phyloP scores from a whole-genome alignment of 1,140 invertebrate genomes.

The Hestina assimilis region DNA sequence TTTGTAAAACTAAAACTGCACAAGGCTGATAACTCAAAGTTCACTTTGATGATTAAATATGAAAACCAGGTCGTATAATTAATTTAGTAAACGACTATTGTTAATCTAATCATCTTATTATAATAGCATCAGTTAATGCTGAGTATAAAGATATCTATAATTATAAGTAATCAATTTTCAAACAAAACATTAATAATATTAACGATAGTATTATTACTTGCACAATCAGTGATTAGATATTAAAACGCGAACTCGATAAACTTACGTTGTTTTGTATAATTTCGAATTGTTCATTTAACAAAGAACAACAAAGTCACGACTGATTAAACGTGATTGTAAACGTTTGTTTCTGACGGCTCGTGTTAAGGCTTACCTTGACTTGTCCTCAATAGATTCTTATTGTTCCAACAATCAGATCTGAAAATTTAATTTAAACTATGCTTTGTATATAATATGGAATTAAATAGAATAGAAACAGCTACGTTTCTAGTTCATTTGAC shows the following conservation, averaged over 20 bases:
- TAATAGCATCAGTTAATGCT: no score
- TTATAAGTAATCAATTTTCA: background rate
- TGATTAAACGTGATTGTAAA: constrained; percentile 30
- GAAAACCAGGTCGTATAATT: no score
- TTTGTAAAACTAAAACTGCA: no score
- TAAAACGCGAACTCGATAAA: constrained; percentile 21
- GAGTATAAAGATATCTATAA: background rate
- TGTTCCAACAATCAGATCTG: background rate
- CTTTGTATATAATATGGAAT: background rate
- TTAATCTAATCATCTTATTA: no score
- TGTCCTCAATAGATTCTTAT: constrained; percentile 19
- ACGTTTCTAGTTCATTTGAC: no score
- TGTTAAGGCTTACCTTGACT: constrained; percentile 31
- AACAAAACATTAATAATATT: constrained; percentile 11
- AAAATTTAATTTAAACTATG: background rate
- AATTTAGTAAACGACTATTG: no score
- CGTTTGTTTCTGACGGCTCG: constrained; percentile 27
- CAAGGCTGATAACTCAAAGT: no score
- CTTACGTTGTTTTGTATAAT: constrained; percentile 21
- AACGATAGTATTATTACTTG: constrained; percentile 21
- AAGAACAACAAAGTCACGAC: constrained; percentile 33
- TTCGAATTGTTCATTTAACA: constrained; percentile 26
- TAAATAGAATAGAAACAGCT: no score
- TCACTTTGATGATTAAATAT: no score
- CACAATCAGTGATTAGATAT: constrained; percentile 32